These are phyloP conservation scores for Clavelina lepadiformis DNA, from an alignment of 23 tunicate species.

Conservation along the genomic window DNA sequence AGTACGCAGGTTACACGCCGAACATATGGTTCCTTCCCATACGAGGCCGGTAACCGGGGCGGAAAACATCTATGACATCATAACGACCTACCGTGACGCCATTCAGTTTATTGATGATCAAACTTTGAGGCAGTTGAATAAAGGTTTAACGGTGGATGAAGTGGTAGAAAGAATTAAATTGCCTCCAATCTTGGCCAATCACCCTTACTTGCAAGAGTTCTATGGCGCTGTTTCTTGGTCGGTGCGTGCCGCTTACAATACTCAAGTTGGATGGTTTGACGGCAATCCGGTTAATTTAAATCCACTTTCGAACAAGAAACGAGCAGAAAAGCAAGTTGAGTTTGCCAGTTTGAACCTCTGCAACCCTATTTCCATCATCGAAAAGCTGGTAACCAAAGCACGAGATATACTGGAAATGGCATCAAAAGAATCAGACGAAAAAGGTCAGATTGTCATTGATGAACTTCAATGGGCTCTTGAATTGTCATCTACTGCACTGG, in stretches of 20 bases:
- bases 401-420: conserved; percentile 14
- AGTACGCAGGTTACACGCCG: conserved; percentile 28
- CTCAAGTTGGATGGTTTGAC: conserved; percentile 73
- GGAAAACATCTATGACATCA: conserved; percentile 32
- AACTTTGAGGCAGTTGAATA: conserved; percentile 51
- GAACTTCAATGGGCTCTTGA: conserved; percentile 63
- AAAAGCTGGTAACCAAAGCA: conserved; percentile 36
- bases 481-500: conserved; percentile 19
- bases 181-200: conserved; percentile 43
- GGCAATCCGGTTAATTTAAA: conserved; percentile 38
- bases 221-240: conserved; percentile 86
- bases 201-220: conserved; percentile 54
- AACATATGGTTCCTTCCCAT: conserved; percentile 65
- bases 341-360: not conserved
- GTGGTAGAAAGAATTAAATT: conserved; percentile 56
- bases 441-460: not conserved
- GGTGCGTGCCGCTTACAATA: conserved; percentile 44
- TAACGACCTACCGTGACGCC: conserved; percentile 68
- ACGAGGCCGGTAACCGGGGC: conserved; percentile 47
- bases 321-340: conserved; percentile 3
- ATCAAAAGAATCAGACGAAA: not conserved
- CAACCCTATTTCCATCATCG: not conserved
- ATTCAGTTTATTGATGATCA: conserved; percentile 83
- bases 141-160: conserved; percentile 29
- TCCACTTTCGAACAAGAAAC: conserved; percentile 31